Conservation (phyloP, 2,797 vertebrate genomes). For the Enteromius unitaeniatus region DNA sequence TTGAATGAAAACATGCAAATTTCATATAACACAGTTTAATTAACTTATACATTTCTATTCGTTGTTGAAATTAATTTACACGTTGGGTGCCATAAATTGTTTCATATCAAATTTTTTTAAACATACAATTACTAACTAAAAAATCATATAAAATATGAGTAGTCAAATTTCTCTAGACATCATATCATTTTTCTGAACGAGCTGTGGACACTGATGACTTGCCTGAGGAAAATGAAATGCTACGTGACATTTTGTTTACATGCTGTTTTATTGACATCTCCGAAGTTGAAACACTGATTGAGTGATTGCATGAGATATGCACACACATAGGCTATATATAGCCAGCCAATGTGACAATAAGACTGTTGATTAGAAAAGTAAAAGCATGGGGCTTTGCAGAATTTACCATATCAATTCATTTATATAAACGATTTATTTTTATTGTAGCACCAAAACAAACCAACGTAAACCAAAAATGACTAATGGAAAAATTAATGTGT, state of each 20-base stretch:
- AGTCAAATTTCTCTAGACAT: background rate
- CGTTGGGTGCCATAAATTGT: background rate
- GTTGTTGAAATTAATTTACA: background rate
- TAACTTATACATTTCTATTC: background rate
- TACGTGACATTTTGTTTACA: background rate
- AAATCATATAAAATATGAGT: background rate
- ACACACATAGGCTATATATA: too few species aligned
- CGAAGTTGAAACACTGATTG: background rate
- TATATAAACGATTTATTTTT: slow-evolving; percentile 16
- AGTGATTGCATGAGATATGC: background rate
- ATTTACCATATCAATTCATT: slow-evolving; percentile 7
- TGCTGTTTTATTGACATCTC: background rate
- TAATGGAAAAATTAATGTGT: slow-evolving; percentile 25
- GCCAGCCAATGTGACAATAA: background rate
- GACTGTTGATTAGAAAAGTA: background rate
- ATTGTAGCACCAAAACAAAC: slow-evolving; percentile 32
- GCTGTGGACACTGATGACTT: background rate
- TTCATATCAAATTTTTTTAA: background rate
- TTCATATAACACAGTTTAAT: background rate
- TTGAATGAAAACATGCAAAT: too few species aligned
- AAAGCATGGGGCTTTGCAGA: slow-evolving; percentile 9
- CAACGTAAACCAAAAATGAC: slow-evolving; percentile 25
- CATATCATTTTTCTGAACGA: background rate
- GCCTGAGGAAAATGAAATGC: background rate
- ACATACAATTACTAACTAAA: background rate